Conservation (phyloP, 2,797 vertebrate species). For the Chaunax sp. region DNA sequence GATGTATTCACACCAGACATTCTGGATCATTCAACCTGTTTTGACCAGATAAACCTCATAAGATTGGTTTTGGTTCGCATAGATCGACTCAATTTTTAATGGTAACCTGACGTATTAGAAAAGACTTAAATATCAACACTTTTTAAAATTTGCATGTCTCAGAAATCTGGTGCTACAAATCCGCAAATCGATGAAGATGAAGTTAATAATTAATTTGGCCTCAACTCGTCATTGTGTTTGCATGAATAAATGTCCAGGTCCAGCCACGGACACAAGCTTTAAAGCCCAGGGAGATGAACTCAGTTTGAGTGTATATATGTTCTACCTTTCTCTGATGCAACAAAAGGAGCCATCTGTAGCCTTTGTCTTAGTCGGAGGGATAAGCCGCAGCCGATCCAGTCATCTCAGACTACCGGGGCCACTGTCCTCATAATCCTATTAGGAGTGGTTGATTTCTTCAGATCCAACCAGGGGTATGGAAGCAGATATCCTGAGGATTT, state of each 20-base stretch:
- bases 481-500: constrained; percentile 52
- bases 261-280: constrained; percentile 9
- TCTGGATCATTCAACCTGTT: too few species aligned
- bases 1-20: too few species aligned
- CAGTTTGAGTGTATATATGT: constrained; percentile 9
- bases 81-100: too few species aligned
- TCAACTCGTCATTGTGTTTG: constrained; percentile 7
- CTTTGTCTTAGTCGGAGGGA: constrained; percentile 69
- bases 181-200: not conserved
- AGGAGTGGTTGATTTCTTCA: constrained; percentile 66
- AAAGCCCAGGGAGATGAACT: constrained; percentile 23
- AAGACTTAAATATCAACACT: too few species aligned
- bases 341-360: constrained; percentile 73
- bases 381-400: constrained; percentile 67
- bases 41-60: too few species aligned
- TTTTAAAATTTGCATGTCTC: not conserved
- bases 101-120: too few species aligned
- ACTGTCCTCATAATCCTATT: constrained; percentile 76
- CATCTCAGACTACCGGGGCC: constrained; percentile 57
- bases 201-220: constrained; percentile 1
- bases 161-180: not conserved
- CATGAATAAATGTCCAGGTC: constrained; percentile 34
- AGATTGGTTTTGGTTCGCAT: too few species aligned
- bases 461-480: constrained; percentile 43
- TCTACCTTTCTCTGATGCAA: constrained; percentile 56